These are phyloP conservation scores for Gracilinanus agilis DNA, from an alignment of 2,113 vertebrate species.

Conservation along the genomic window DNA sequence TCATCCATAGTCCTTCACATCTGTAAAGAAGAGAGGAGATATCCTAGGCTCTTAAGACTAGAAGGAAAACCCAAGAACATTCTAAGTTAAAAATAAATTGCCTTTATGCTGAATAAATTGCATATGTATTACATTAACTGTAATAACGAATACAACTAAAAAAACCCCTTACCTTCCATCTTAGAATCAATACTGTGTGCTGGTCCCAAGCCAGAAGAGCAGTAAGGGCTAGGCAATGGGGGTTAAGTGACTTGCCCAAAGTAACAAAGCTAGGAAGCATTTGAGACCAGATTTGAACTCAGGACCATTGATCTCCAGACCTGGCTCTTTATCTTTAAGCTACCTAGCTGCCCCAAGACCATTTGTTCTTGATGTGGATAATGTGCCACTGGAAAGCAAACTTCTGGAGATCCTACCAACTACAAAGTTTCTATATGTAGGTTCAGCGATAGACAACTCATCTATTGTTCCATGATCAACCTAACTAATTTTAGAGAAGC, in stretches of 20 bases:
- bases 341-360: no score
- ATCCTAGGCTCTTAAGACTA: conserved; percentile 32
- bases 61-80: conserved; percentile 15
- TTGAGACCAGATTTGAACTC: no score
- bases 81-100: conserved; percentile 10
- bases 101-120: conserved; percentile 28
- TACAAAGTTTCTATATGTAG: neutral
- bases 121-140: neutral
- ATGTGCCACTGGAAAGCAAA: neutral
- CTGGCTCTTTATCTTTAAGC: no score
- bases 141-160: neutral
- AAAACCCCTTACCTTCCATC: no score
- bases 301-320: no score
- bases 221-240: no score
- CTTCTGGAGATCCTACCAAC: neutral
- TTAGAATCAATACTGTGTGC: no score
- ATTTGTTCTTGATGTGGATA: no score
- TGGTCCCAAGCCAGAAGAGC: no score
- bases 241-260: no score
- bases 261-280: no score
- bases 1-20: neutral
- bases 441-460: neutral
- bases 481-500: neutral
- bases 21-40: neutral
- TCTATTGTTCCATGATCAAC: neutral